Evolutionary conservation across 2,797 vertebrate genomes (phyloP), one percentile per base, ranked within the genome.

Genomic region (Siniperca scherzeri): DNA sequence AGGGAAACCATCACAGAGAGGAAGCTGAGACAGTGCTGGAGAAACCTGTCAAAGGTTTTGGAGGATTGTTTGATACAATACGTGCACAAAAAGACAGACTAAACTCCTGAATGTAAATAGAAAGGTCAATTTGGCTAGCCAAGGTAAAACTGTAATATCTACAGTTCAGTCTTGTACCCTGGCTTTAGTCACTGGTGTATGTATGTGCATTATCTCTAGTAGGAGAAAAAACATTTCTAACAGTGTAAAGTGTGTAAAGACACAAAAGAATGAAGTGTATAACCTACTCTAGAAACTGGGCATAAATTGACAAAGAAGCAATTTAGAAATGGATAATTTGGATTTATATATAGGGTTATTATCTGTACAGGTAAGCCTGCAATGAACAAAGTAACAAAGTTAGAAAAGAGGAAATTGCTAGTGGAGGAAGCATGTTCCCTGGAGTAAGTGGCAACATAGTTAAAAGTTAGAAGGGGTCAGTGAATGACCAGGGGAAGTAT

Each of bases 381-480:
- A 56, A 19, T 53, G n/a, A 80, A 50, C 46, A 68, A 80, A 66
- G 48, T 30, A 62, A 50, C 25, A 4, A 14, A 68, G 52, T 57
- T 56, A 40, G 6, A 74, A 56, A 78, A 44, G 16, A 78, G 61
- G 53, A 86, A 77, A 84, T 77, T 80, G 59, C 64, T 36, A 33
- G 33, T 46, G n/a, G 56, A 70, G 60, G 5, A 70, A 78, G 46
- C 38, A 19, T 36, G 17, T 72, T 70, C 73, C 75, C 56, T 33
- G 27, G 30, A 78, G 83, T 57, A 73, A 27, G 21, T 42, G 46
- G 53, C 44, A 77, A 74, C 40, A 72, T 17, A 70, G 44, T 30
- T 30, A 53, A 44, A 81, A 53, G 44, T 14, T 61, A 79, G 83
- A 81, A 60, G 46, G 36, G 53, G 64, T 71, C 76, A 70, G 16